Evolutionary conservation across 2,113 vertebrate genomes (phyloP), one percentile per base, ranked within the genome.

Genomic region (Rhinopomastus cyanomelas): DNA sequence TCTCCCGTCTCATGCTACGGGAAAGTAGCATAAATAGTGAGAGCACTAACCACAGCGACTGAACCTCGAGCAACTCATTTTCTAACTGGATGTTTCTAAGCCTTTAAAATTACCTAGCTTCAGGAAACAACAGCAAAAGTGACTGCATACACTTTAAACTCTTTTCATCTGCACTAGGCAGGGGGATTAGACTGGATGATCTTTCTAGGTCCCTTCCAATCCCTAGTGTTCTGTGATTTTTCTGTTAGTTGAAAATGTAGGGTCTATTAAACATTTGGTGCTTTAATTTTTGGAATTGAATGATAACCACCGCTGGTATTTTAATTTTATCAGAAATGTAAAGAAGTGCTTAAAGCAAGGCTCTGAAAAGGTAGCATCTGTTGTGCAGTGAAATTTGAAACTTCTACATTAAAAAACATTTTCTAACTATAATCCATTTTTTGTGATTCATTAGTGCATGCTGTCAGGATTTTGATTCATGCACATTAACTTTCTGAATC

Each of bases 401-500:
- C 57, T 88, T 23, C 39, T 76, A 64, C 44, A 94, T 95, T 92
- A 94, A 90, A 93, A 94, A 88, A 15, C 76, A 77, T 53, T 91
- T 91, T 82, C 77, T 75, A 91, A 92, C 56, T 91, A 75, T 87
- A 95, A 95, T 80, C n/a, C 55, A 15, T 91, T 95, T 96, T 78
- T 42, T 32, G 85, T 95, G 91, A 96, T 89, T 95, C 95, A 93
- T 96, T 94, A 97, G 89, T 88, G 95, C 81, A 81, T 94, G 56
- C 74, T 91, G 75, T 90, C 90, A 96, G 62, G 91, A 84, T 95
- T 95, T 91, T 93, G 78, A 96, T 97, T 96, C 95, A 95, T 84
- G 71, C 76, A 79, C 67, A 85, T 95, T 95, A 94, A 95, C 87
- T 95, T 96, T 96, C 92, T 95, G 81, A 96, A 95, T 95, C 85